Percentiles rank a stretch among this genome's conserved stretches.
These are phyloP conservation scores for Lycia hirtaria DNA, from an alignment of 2,888 invertebrate species.

Conservation along the genomic window DNA sequence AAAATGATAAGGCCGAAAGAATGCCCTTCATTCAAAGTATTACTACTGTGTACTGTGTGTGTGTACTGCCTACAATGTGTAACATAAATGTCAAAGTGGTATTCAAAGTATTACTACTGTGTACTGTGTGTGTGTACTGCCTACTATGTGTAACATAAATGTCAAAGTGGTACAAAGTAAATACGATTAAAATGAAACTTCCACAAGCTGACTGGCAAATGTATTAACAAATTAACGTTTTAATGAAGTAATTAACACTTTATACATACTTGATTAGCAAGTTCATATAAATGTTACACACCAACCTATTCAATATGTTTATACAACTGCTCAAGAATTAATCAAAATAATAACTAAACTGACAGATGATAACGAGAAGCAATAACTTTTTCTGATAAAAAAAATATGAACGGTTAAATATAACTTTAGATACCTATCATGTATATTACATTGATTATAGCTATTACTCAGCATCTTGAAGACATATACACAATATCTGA, in stretches of 20 bases:
- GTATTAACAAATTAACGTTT: conserved; percentile 2
- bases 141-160: background rate
- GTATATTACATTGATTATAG: conserved; percentile 7
- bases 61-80: background rate
- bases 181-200: background rate
- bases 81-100: background rate
- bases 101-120: too few relatives aligned
- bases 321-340: conserved; percentile 6
- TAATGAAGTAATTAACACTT: background rate
- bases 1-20: background rate
- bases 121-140: background rate
- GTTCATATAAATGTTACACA: conserved; percentile 6
- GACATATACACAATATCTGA: background rate
- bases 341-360: conserved; percentile 15
- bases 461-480: background rate
- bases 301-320: conserved; percentile 3
- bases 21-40: too few relatives aligned
- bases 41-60: background rate
- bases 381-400: conserved; percentile 2
- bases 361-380: conserved; percentile 22
- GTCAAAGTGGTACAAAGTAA: conserved; percentile 7
- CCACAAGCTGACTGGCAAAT: background rate
- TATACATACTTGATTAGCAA: background rate
- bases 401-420: background rate
- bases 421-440: background rate